phyloP scores from a whole-genome alignment of 2,113 vertebrate species.

The Hypomesus transpacificus region DNA sequence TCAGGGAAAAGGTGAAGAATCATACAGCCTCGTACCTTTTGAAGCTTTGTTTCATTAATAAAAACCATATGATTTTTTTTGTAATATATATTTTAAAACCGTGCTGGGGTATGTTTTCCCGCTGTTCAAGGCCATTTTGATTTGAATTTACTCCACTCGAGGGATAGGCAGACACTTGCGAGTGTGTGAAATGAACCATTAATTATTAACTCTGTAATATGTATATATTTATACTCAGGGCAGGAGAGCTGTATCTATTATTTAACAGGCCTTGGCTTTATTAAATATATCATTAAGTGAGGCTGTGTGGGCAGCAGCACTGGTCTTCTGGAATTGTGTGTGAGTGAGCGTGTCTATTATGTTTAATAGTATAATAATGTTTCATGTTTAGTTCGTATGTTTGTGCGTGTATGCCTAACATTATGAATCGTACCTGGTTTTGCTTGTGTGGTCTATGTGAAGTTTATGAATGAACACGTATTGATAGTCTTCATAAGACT shows the following conservation, averaged over 20 bases:
- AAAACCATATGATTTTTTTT: too few species aligned
- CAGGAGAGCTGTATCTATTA: constrained; percentile 44
- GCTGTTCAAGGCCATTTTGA: not conserved
- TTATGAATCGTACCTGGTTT: too few species aligned
- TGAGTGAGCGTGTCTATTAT: not conserved
- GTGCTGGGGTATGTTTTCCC: not conserved
- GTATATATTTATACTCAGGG: constrained; percentile 62
- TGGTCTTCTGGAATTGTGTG: constrained; percentile 10
- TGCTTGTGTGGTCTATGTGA: too few species aligned
- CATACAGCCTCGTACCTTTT: too few species aligned
- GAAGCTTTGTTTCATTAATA: too few species aligned
- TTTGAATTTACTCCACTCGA: not conserved
- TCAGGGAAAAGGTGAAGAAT: too few species aligned
- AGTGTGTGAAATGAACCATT: constrained; percentile 53
- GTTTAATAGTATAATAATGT: not conserved
- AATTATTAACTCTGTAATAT: constrained; percentile 60
- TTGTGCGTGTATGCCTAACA: not conserved
- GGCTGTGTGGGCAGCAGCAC: constrained; percentile 25
- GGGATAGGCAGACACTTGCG: constrained; percentile 24
- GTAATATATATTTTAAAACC: not conserved
- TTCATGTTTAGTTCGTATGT: not conserved
- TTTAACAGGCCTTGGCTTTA: constrained; percentile 32
- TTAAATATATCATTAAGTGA: constrained; percentile 42
- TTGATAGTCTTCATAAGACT: too few species aligned
- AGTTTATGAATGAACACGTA: too few species aligned